Conservation (phyloP, 2,797 vertebrate species). For the Mallotus villosus region DNA sequence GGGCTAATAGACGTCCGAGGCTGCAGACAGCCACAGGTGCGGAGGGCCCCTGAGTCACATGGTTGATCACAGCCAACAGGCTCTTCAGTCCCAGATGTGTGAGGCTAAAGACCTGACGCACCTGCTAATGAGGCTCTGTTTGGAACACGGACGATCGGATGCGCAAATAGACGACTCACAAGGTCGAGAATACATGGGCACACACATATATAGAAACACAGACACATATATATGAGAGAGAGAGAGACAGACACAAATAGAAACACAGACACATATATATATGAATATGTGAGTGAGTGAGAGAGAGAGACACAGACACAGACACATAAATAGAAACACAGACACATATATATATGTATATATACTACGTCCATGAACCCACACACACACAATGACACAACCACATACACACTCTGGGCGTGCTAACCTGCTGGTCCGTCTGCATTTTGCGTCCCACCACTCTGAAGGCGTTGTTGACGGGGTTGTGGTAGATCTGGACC, state of each 20-base stretch:
- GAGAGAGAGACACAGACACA: too few species aligned
- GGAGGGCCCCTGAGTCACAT: neutral
- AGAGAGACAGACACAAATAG: too few species aligned
- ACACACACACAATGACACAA: neutral
- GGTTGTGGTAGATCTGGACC: slow-evolving; percentile 91
- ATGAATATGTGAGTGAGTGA: too few species aligned
- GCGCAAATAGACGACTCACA: too few species aligned
- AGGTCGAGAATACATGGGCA: too few species aligned
- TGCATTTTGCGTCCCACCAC: slow-evolving; percentile 92
- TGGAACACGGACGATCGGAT: too few species aligned
- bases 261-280: neutral
- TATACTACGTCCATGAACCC: neutral
- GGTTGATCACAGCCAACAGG: neutral
- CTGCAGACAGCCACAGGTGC: neutral
- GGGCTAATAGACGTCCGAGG: neutral
- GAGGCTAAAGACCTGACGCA: neutral
- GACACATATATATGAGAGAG: neutral
- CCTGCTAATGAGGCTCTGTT: neutral
- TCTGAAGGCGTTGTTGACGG: slow-evolving; percentile 81
- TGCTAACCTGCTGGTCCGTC: slow-evolving; percentile 89
- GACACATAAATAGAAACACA: neutral
- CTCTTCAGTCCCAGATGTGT: neutral
- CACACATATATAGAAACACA: neutral
- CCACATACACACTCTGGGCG: too few species aligned
- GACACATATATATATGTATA: neutral